Evolutionary conservation across 2,888 invertebrate species (phyloP), one percentile per base, ranked within the genome.

Genomic region (Phortica magna): DNA sequence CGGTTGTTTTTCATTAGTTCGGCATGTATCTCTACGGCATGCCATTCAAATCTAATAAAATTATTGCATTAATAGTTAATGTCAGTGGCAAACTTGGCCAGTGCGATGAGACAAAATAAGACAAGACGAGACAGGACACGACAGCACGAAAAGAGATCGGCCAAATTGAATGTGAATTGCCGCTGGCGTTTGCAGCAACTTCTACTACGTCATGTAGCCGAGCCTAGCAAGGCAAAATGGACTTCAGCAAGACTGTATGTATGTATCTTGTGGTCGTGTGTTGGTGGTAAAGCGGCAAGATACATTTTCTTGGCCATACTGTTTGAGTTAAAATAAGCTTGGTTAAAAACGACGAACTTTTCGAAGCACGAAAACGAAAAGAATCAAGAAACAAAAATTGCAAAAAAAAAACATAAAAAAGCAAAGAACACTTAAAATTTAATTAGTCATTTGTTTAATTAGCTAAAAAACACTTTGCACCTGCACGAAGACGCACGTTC

Each of bases 11-110:
- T 48, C 10, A 12, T 14, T 48, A 12, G 14, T 14, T 48, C 2
- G 9, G 48, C 10, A 48, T 48, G 48, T 48, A 14, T 9, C 48
- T 64, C 12, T 31, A 64, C 0, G 12, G 10, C 68, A 71, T 22
- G 53, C 53, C 70, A 71, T 43, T 71, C 70, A 71, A 71, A 48
- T 55, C 53, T 12, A 71, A 55, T 71, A 71, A 55, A 53, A 71
- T 53, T 71, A 71, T 71, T 53, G 53, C 53, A 10, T 70, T 22
- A 70, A 70, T 70, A 53, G 22, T 71, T 71, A 53, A 71, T 71
- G 68, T 19, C n/a, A 22, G 9, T 17, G 7, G 17, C 19, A 59
- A 31, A 39, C 12, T 6, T 31, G 31, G 31, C 31, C 2, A 31
- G 31, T 31, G 5, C 31, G 31, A 65, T 12, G 39, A 71, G 55